A percentile compares a stretch with the other conserved stretches of the same genome.
Evolutionary conservation across 64 coral and sea anemone genomes (phyloP).

Genomic region (Montipora capricornis): DNA sequence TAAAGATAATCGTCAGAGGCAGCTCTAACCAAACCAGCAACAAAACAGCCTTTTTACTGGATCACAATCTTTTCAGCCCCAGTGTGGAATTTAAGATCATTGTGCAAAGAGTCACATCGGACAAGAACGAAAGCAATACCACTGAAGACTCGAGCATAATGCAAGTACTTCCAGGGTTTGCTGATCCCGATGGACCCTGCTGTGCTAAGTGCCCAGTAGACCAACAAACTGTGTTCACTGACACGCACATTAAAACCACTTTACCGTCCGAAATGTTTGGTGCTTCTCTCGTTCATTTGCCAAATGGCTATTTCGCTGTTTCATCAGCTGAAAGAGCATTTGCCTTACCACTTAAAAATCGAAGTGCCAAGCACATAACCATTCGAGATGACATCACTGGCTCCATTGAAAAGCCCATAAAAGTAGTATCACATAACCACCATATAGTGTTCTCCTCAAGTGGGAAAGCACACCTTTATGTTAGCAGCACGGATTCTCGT

Average conservation of each 20-base stretch:
- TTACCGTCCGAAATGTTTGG: conserved; percentile 57
- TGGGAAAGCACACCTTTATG: conserved; percentile 12
- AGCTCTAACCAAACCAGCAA: conserved; percentile 28
- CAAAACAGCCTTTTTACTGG: conserved; percentile 11
- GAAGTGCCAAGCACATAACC: conserved; percentile 20
- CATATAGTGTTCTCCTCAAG: background rate
- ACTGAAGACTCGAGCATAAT: conserved; percentile 69
- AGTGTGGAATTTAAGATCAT: conserved; percentile 61
- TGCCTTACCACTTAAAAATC: conserved; percentile 38
- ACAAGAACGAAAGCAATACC: conserved; percentile 66
- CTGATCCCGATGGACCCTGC: conserved; percentile 63
- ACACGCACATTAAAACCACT: conserved; percentile 57
- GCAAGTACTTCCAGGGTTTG: conserved; percentile 67
- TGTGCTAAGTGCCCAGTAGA: conserved; percentile 24
- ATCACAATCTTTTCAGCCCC: background rate
- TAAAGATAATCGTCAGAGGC: conserved; percentile 31
- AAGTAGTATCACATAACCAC: background rate
- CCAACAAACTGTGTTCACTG: background rate
- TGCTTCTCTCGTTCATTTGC: conserved; percentile 35
- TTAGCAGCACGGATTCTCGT: background rate
- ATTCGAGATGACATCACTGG: background rate
- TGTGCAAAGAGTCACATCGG: conserved; percentile 56
- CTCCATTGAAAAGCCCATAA: background rate
- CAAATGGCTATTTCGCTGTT: conserved; percentile 40
- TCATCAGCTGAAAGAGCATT: conserved; percentile 26